Base-by-base conservation (phyloP, 2,888 invertebrate genomes). In the Melinopterus prodromus region DNA sequence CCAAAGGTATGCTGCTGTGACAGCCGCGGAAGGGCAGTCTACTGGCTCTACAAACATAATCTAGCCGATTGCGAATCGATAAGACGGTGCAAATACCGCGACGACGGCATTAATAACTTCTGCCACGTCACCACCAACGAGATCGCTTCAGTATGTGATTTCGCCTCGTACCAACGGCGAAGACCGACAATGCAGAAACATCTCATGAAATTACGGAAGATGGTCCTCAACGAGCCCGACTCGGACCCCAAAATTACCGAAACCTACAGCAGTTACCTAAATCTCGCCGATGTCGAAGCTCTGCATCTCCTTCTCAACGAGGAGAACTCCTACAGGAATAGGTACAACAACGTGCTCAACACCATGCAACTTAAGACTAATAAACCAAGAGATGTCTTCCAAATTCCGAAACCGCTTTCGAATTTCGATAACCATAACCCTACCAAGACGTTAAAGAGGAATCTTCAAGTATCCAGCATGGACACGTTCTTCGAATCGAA, bases 1-100 rank as follows among this genome's bases (percentile, higher is more conserved):
- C 82, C 81, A 6, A 77, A 81, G 12, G 26, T 80, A 53, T 74
- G 78, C 15, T 69, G 15, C 2, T 72, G 74, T 7, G 77, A 79
- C 72, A 74, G 81, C 16, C 36, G 78, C 35, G 81, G 81, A 2
- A 70, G 82, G 7, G 82, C 82, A 6, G 75, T 81, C 26, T 80
- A 80, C 16, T 83, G 83, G 83, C 79, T 83, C 70, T 82, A 82
- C 69, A 82, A 82, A 35, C 81, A 83, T 26, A 82, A 81, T 69
- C 35, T 82, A 6, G 80, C 78, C 15, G 82, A 82, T 69, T 76
- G 78, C 16, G 79, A 77, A 71, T 78, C 38, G 7, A 74, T 79
- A 14, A 71, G 79, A 6, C 71, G 72, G 15, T 69, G 71, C 69
- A 78, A 78, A 16, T 16, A 9, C 7, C 53, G 53, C 53, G 2